These are phyloP conservation scores for Mesembrinibis cayennensis DNA, from an alignment of 2,113 vertebrate genomes.

Conservation along the genomic window DNA sequence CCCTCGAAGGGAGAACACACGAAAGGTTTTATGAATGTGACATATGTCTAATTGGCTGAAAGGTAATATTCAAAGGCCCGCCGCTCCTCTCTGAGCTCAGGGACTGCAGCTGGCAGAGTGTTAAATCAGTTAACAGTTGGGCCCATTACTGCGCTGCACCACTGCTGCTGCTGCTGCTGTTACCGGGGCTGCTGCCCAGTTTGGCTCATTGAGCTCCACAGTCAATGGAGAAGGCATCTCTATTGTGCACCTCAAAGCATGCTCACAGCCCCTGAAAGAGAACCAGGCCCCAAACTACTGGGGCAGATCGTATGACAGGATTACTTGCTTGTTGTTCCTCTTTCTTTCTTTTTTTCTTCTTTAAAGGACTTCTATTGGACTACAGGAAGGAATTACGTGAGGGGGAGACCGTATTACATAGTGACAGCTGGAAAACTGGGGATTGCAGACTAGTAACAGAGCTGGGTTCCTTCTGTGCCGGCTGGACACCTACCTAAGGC, in stretches of 20 bases:
- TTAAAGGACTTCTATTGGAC: constrained; percentile 52
- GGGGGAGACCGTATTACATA: constrained; percentile 64
- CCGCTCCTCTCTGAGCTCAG: constrained; percentile 46
- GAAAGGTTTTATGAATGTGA: constrained; percentile 51
- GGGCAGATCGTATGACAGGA: constrained; percentile 70
- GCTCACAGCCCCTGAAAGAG: constrained; percentile 68
- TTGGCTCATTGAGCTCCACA: constrained; percentile 68
- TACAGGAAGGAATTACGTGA: constrained; percentile 62
- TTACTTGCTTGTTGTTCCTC: constrained; percentile 67
- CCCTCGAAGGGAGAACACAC: not conserved
- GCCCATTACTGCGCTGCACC: constrained; percentile 63
- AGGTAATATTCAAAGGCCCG: constrained; percentile 69
- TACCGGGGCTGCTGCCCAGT: constrained; percentile 39
- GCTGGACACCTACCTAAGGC: constrained; percentile 50
- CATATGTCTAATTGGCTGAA: constrained; percentile 75
- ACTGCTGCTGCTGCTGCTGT: constrained; percentile 64
- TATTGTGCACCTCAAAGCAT: constrained; percentile 72
- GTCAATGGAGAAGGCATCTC: constrained; percentile 68
- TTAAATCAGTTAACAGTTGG: constrained; percentile 74
- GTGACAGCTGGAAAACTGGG: constrained; percentile 71
- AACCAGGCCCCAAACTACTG: constrained; percentile 68
- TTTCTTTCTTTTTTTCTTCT: constrained; percentile 37
- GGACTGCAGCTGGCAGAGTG: constrained; percentile 73
- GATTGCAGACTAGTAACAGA: constrained; percentile 59
- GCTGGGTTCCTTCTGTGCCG: constrained; percentile 60